phyloP scores from a whole-genome alignment of 53 echinoderm and acorn worm species.

The Crossaster papposus region DNA sequence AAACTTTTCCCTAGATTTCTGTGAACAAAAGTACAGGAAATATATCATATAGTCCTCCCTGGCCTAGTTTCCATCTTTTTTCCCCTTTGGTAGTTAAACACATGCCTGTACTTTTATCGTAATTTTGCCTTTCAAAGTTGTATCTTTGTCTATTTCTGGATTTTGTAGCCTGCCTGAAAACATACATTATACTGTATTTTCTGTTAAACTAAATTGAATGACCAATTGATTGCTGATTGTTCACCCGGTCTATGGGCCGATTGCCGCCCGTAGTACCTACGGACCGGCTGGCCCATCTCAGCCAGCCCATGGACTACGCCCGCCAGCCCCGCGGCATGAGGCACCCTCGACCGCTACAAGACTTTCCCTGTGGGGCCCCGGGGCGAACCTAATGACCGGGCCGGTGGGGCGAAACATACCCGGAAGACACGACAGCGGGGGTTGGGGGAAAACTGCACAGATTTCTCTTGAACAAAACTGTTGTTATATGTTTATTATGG shows the following conservation, averaged over 20 bases:
- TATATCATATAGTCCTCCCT: no score
- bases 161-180: no score
- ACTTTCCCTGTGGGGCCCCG: conserved; percentile 10
- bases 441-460: background rate
- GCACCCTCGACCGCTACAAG: conserved; percentile 10
- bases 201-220: background rate
- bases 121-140: no score
- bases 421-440: conserved; percentile 45
- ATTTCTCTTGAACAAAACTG: background rate
- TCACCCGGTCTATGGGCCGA: background rate
- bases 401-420: conserved; percentile 42
- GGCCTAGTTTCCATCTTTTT: no score
- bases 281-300: conserved; percentile 40
- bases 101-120: no score
- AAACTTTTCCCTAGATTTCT: no score
- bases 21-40: no score
- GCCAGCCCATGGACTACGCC: conserved; percentile 9
- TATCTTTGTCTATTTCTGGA: no score
- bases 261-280: background rate
- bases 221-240: background rate
- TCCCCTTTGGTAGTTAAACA: no score
- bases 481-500: background rate
- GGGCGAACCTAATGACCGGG: conserved; percentile 27
- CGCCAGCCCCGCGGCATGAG: conserved; percentile 31
- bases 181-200: no score